A percentile compares a stretch with the other conserved stretches of the same genome.
These are phyloP conservation scores for Lepidocyrtinus sp. DNA, from an alignment of 2,888 invertebrate species.

Conservation along the genomic window DNA sequence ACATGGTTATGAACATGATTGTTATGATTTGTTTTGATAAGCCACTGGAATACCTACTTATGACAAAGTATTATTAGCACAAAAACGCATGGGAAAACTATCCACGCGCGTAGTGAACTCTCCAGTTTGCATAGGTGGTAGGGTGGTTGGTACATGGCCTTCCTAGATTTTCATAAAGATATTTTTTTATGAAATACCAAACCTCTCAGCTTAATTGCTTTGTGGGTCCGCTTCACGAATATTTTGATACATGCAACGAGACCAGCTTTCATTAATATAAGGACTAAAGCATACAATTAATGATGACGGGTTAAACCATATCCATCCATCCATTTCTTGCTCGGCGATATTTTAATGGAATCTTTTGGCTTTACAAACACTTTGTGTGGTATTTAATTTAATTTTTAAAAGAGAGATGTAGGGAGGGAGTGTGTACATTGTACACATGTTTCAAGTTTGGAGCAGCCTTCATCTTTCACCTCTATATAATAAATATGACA, in stretches of 20 bases:
- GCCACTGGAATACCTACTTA: background rate
- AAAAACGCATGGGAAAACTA: background rate
- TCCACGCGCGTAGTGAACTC: too few relatives aligned
- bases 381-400: background rate
- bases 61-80: constrained; percentile 7
- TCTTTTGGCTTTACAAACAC: constrained; percentile 3
- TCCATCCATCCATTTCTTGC: background rate
- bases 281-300: constrained; percentile 1
- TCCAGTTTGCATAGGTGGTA: background rate
- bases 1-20: constrained; percentile 8
- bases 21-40: constrained; percentile 40
- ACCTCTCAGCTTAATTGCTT: constrained; percentile 46
- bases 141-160: background rate
- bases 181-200: constrained; percentile 34
- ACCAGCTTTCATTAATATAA: too few relatives aligned
- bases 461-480: too few relatives aligned
- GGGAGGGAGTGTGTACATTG: too few relatives aligned
- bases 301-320: background rate
- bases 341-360: constrained; percentile 4
- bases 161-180: constrained; percentile 40
- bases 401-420: background rate
- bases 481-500: too few relatives aligned
- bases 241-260: constrained; percentile 45
- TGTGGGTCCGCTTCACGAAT: constrained; percentile 41
- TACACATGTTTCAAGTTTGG: too few relatives aligned